These are phyloP conservation scores for Lycodopsis pacificus DNA, from an alignment of 2,797 vertebrate genomes.

Conservation along the genomic window DNA sequence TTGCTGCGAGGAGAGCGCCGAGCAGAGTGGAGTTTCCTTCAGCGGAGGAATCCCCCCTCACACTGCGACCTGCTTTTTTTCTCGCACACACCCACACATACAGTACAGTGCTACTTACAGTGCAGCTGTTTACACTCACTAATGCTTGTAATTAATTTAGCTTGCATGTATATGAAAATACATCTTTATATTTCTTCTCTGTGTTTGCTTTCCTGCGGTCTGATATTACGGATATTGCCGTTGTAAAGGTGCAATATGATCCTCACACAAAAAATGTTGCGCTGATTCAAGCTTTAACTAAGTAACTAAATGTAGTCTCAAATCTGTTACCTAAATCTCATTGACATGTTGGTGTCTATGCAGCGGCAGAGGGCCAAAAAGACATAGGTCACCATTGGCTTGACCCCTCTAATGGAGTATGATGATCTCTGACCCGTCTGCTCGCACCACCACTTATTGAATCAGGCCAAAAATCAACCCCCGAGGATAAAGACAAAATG, in stretches of 20 bases:
- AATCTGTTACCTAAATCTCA: slow-evolving; percentile 26
- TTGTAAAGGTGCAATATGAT: not conserved
- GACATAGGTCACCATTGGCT: slow-evolving; percentile 48
- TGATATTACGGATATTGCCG: not conserved
- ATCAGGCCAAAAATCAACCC: slow-evolving; percentile 24
- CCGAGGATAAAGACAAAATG: slow-evolving; percentile 42
- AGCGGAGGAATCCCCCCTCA: slow-evolving; percentile 71
- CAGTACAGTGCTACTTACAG: slow-evolving; percentile 36
- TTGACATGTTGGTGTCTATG: slow-evolving; percentile 39
- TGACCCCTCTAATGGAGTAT: slow-evolving; percentile 69
- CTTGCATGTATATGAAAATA: not conserved
- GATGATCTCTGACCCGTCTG: slow-evolving; percentile 57
- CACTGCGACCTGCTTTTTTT: slow-evolving; percentile 53
- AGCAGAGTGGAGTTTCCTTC: slow-evolving; percentile 76
- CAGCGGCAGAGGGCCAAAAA: slow-evolving; percentile 28
- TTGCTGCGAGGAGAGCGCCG: slow-evolving; percentile 19
- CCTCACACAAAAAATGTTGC: not conserved
- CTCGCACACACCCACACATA: slow-evolving; percentile 29
- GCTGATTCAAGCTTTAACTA: not conserved
- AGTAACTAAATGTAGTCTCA: not conserved
- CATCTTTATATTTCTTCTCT: not conserved
- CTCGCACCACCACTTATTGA: slow-evolving; percentile 38
- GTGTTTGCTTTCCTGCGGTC: not conserved
- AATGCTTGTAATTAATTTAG: not conserved
- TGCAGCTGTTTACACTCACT: slow-evolving; percentile 24